Evolutionary conservation across 2,888 invertebrate genomes (phyloP), one percentile per base, ranked within the genome.

Genomic region (Unio pictorum): DNA sequence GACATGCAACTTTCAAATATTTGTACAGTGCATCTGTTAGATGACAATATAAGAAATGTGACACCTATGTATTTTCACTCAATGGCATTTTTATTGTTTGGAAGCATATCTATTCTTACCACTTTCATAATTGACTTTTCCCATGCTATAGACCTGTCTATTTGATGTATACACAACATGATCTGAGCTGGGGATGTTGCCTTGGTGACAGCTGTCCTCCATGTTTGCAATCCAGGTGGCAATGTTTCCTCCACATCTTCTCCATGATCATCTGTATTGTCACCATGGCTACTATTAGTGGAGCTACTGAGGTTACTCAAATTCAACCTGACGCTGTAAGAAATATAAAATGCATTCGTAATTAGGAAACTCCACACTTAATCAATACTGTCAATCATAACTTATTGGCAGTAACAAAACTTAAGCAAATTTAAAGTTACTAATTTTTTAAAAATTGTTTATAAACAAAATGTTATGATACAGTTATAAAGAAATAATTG

Each of bases 111-210:
- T 45, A 45, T 11, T 15, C 96, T 94, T 93, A 98, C 97, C 92
- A 98, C 98, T 93, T 98, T 97, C 98, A 99, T 98, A 88, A 98
- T 96, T 92, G 97, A 97, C 92, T 98, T 97, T 91, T 99, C 98
- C 99, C 99, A 99, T 58, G 98, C 97, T 84, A 99, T 96, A 88
- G 95, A 88, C 3, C 95, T 94, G 89, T 98, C 97, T 79, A 99
- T 91, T 84, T 96, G 95, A 86, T 96, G 95, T 71, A 97, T 92
- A 82, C 95, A 94, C 94, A 97, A 94, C 30, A 96, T 95, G 34
- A 98, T 92, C 88, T 98, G 98, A 0, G 97, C 95, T 0, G 97
- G 94, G 0, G 96, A 96, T 84, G 93, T 94, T 62, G 96, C 95
- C 65, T 95, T 93, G 1, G 93, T 91, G 0, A 98, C 95, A 0